These are phyloP conservation scores for Agrenia bidenticulata DNA, from an alignment of 2,888 invertebrate genomes.

Conservation along the genomic window DNA sequence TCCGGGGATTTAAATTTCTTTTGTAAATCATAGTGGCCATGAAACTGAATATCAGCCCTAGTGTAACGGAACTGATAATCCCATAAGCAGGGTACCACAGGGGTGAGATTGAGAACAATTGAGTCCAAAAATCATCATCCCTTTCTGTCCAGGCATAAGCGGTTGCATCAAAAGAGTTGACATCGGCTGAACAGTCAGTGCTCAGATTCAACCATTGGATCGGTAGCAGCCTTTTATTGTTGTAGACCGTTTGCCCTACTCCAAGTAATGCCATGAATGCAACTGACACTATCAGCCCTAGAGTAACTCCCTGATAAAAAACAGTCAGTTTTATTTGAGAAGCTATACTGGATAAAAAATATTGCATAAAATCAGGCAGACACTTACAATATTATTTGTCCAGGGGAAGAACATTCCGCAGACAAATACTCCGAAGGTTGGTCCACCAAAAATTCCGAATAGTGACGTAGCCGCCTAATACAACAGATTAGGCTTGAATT, in stretches of 20 bases:
- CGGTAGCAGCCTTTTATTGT: constrained; percentile 36
- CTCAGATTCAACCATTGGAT: constrained; percentile 33
- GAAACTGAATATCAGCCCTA: constrained; percentile 43
- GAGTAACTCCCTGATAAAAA: constrained; percentile 41
- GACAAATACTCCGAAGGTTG: constrained; percentile 81
- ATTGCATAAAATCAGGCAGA: too few species aligned
- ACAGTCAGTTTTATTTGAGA: background rate
- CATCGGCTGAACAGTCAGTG: constrained; percentile 7
- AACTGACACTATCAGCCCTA: constrained; percentile 43
- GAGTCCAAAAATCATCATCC: constrained; percentile 28
- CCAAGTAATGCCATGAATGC: constrained; percentile 47
- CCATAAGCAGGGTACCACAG: constrained; percentile 51
- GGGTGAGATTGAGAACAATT: constrained; percentile 46
- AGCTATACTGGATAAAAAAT: background rate
- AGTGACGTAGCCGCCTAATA: constrained; percentile 74
- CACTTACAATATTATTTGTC: constrained; percentile 73
- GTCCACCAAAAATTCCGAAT: constrained; percentile 87
- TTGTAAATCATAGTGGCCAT: constrained; percentile 14
- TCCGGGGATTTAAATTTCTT: constrained; percentile 21
- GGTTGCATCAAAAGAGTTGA: constrained; percentile 16
- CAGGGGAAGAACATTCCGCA: constrained; percentile 82
- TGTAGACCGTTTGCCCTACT: constrained; percentile 47
- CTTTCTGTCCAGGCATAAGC: constrained; percentile 37
- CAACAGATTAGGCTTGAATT: background rate
- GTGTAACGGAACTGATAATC: constrained; percentile 25